phyloP scores from a whole-genome alignment of 2,797 vertebrate species.

The Siniperca undulata region DNA sequence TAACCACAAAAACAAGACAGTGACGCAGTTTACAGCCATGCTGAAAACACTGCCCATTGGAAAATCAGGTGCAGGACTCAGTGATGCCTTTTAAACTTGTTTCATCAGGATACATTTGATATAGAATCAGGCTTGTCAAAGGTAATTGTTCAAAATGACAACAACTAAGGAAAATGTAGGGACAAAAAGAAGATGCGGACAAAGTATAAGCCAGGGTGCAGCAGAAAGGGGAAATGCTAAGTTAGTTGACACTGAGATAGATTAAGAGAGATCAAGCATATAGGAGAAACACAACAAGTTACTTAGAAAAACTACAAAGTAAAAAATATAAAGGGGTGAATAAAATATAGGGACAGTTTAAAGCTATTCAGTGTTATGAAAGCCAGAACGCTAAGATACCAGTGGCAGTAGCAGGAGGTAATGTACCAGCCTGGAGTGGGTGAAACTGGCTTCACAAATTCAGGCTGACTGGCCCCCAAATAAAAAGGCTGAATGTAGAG shows the following conservation, averaged over 20 bases:
- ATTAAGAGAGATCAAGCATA: background rate
- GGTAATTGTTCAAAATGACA: background rate
- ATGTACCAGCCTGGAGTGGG: background rate
- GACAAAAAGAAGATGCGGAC: background rate
- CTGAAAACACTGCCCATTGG: background rate
- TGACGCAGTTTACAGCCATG: too few relatives aligned
- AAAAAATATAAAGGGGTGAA: background rate
- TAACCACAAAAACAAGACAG: background rate
- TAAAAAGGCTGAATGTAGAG: slow-evolving; percentile 20
- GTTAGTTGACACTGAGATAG: background rate
- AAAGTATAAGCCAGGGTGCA: background rate
- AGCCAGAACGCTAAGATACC: background rate
- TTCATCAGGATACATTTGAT: background rate
- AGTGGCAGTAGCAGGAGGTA: background rate
- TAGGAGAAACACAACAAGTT: background rate
- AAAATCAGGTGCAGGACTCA: background rate
- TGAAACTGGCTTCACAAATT: slow-evolving; percentile 10
- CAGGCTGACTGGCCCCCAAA: slow-evolving; percentile 20
- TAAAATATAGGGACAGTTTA: background rate
- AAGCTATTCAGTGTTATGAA: slow-evolving; percentile 3
- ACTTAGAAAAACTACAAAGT: background rate
- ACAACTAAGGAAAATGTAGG: background rate
- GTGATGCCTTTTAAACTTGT: background rate
- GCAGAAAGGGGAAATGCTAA: background rate
- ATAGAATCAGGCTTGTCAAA: background rate